Evolutionary conservation across 2,797 vertebrate species (phyloP).

Genomic region (Lepus townsendii): DNA sequence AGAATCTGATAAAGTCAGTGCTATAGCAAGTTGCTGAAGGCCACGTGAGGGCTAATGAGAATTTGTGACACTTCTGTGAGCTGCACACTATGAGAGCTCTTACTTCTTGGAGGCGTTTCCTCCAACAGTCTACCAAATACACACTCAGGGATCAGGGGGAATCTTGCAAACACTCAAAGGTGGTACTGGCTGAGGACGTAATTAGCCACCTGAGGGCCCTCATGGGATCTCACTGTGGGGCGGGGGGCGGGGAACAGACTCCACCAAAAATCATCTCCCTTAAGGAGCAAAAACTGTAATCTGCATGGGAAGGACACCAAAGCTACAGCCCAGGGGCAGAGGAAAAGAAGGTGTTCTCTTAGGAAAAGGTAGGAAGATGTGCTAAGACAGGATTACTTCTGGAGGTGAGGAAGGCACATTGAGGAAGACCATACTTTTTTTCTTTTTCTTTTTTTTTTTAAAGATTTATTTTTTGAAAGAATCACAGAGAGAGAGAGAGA

Average conservation of each 20-base stretch:
- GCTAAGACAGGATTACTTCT: accelerated
- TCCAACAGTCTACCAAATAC: neutral
- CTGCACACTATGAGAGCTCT: neutral
- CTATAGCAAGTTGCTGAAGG: neutral
- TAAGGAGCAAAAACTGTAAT: neutral
- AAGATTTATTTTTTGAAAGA: too few species aligned
- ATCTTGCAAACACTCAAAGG: neutral
- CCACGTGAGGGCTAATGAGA: too few species aligned
- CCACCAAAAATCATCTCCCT: neutral
- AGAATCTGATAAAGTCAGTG: neutral
- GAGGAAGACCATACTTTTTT: neutral
- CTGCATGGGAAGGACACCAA: neutral
- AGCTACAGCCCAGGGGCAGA: neutral
- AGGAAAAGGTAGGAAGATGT: neutral
- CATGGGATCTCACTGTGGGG: neutral
- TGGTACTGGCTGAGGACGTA: neutral
- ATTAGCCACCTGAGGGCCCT: neutral
- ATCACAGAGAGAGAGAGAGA: too few species aligned
- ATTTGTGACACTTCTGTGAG: neutral
- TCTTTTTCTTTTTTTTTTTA: too few species aligned
- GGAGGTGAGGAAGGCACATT: neutral
- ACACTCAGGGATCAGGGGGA: neutral
- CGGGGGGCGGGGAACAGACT: neutral
- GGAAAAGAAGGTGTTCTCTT: neutral
- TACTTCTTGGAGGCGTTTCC: neutral